Conservation (phyloP, 1,140 invertebrate species). For the Helicoverpa zea region DNA sequence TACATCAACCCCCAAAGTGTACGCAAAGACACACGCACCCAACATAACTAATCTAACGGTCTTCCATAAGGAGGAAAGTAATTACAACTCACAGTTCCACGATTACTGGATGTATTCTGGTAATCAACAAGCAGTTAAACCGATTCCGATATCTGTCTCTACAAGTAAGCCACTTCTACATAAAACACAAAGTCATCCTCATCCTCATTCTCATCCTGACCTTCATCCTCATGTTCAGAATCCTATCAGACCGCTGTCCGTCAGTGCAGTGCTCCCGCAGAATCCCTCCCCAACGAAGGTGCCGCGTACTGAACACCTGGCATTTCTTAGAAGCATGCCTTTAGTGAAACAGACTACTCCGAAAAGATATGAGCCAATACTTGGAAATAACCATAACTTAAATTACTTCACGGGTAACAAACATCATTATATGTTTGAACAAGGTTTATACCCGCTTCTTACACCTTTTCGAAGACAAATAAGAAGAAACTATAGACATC, state of each 20-base stretch:
- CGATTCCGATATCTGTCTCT: not conserved
- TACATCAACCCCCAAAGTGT: not conserved
- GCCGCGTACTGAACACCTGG: not conserved
- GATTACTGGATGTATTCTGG: slow-evolving; percentile 2
- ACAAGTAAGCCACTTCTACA: not conserved
- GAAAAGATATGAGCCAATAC: slow-evolving; percentile 1
- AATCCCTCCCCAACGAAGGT: not conserved
- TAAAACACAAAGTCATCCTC: too few relatives aligned
- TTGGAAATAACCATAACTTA: slow-evolving; percentile 29
- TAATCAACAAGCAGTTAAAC: not conserved
- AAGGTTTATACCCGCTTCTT: slow-evolving; percentile 32
- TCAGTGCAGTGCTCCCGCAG: not conserved
- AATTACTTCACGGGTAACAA: slow-evolving; percentile 45
- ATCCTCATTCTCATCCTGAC: too few relatives aligned
- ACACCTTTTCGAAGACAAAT: slow-evolving; percentile 27
- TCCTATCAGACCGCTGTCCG: not conserved
- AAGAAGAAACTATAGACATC: slow-evolving; percentile 33
- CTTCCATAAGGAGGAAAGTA: not conserved
- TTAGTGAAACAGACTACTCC: not conserved
- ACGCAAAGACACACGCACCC: not conserved
- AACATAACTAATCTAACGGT: not conserved
- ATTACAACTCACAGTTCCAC: not conserved
- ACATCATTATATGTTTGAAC: slow-evolving; percentile 45
- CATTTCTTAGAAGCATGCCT: not conserved
- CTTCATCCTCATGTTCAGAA: too few relatives aligned